Evolutionary conservation across 2,888 invertebrate genomes (phyloP), one percentile per base, ranked within the genome.

Genomic region (Athalia rosae): DNA sequence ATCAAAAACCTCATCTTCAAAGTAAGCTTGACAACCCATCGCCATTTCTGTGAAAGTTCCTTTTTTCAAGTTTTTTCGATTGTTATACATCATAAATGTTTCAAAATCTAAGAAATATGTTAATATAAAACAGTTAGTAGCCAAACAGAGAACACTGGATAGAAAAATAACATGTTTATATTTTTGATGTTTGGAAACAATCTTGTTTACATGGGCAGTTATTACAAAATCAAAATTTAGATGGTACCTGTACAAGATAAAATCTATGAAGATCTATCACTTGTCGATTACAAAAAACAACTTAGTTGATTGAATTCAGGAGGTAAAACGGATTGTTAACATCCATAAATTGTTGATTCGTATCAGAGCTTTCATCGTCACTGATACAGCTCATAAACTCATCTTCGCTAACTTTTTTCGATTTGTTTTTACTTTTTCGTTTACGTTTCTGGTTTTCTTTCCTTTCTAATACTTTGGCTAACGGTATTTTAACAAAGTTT

Each of bases 401-500:
- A 78, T 74, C 79, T 11, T 86, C 83, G 41, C 78, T 78, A 4
- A 83, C 79, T 48, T 84, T 81, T 43, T 78, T 81, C 73, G 84
- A 79, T 82, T 87, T 85, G 78, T 84, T 81, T 78, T 81, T 77
- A 76, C 82, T 82, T 69, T 82, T 83, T 76, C 83, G 80, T 74
- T 73, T 81, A 61, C 83, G 81, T 43, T 64, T 73, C 9, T 63
- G 79, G 62, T 79, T 81, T 0, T 59, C 64, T 61, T 58, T 81
- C 58, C 76, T 80, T 4, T 78, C 73, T 43, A 79, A 67, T 45
- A 80, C 61, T 43, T 50, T 43, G 4, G 78, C 69, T 13, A 84
- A 82, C 45, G 86, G 76, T 59, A 64, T 62, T 63, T 80, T 80
- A 9, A 88, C 77, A 45, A 81, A 84, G 11, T 62, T 61, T 28